Evolutionary conservation across 2,797 vertebrate species (phyloP), one percentile per base, ranked within the genome.

Genomic region (Chelidonichthys spinosus): DNA sequence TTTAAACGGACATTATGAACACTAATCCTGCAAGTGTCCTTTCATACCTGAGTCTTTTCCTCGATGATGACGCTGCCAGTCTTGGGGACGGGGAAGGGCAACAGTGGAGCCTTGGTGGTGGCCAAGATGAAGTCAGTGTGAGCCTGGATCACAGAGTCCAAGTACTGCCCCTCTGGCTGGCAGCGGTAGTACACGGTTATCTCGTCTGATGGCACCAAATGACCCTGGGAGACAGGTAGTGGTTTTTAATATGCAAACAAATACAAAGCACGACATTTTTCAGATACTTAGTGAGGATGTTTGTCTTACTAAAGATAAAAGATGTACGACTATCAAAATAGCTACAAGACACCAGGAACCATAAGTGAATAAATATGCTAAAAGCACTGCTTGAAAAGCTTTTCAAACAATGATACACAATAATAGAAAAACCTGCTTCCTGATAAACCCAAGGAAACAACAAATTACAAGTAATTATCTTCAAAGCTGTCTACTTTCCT

Each of bases 121-220:
- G 95, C 96, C 86, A 96, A 92, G 92, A 99, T 99, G 69, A 99
- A 99, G 65, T 97, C 96, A 0, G 74, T 93, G 60, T 99, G 98
- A 5, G 94, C 93, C 86, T 96, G 93, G 78, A 99, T 96, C 65
- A 99, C 95, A n/a, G 93, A 91, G 79, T 95, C 94, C 91, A 99
- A 91, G 90, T 99, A 99, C 32, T 94, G 91, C 62, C 94, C 96
- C 79, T 95, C 89, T 55, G 97, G 97, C 63, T 92, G 87, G 11
- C 92, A 93, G 82, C 84, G 92, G 92, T 97, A 99, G 93, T 97
- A 96, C 79, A 99, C 96, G 0, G 89, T 94, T 81, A 99, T 97
- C 88, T 99, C 96, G 85, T 99, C 97, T 0, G 97, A 98, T 2
- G 98, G 98, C 79, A 99, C 96, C 87, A 99, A 93, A 85, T 95